Evolutionary conservation across 2,113 vertebrate genomes (phyloP).

Genomic region (Pavo muticus): DNA sequence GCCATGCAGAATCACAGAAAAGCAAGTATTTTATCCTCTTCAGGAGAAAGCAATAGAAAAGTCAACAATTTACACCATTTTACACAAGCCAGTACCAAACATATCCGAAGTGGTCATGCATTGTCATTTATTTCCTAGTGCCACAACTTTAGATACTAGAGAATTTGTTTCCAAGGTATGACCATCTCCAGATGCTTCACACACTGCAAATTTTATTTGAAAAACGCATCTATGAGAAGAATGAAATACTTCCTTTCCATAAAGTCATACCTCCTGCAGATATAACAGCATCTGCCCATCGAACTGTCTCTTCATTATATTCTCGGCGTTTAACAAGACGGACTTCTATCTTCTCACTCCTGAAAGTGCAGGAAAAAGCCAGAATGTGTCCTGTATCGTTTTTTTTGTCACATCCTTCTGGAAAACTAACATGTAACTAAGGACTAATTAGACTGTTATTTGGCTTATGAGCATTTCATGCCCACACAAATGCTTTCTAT

Average conservation of each 20-base stretch:
- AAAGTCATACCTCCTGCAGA: constrained; percentile 90
- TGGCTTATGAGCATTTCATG: neutral
- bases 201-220: neutral
- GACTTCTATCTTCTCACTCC: constrained; percentile 89
- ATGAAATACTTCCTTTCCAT: neutral
- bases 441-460: neutral
- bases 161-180: neutral
- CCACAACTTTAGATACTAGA: neutral
- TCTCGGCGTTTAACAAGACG: constrained; percentile 92
- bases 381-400: neutral
- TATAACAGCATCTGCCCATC: constrained; percentile 95
- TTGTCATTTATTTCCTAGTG: neutral
- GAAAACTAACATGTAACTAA: neutral
- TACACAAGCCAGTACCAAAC: neutral
- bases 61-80: neutral
- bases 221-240: neutral
- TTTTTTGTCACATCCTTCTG: neutral
- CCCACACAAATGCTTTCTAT: neutral
- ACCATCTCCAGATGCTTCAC: neutral
- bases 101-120: neutral
- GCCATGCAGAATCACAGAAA: neutral
- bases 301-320: constrained; percentile 91
- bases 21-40: neutral
- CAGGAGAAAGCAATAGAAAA: neutral
- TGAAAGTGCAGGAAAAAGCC: constrained; percentile 69